Percentiles rank a stretch among this genome's conserved stretches.
Conservation (phyloP, 1,140 invertebrate genomes). For the Drosophila leontia region DNA sequence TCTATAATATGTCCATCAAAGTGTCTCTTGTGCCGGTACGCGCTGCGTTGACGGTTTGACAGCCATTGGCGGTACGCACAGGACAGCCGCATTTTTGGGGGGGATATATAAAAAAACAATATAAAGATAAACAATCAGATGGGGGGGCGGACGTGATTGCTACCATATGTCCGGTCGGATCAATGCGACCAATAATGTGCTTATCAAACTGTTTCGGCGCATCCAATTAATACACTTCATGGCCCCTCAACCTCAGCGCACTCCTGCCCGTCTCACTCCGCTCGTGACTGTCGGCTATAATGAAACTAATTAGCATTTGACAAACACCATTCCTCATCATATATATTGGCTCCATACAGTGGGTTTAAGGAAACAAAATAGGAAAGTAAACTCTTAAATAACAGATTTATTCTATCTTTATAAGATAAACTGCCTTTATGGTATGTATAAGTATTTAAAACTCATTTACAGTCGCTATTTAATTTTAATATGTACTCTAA, state of each 20-base stretch:
- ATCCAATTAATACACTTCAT: conserved; percentile 65
- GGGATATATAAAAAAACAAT: conserved; percentile 16
- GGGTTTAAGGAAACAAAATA: background rate
- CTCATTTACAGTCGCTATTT: background rate
- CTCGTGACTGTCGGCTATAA: conserved; percentile 43
- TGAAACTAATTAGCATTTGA: conserved; percentile 77
- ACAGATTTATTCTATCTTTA: background rate
- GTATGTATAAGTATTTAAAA: background rate
- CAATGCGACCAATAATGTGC: conserved; percentile 39
- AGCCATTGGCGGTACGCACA: conserved; percentile 43
- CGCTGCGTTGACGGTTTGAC: conserved; percentile 43
- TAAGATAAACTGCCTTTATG: too few relatives aligned
- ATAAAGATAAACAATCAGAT: conserved; percentile 35
- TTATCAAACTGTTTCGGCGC: conserved; percentile 57
- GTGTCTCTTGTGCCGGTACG: conserved; percentile 30
- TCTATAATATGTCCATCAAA: conserved; percentile 62
- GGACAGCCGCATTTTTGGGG: conserved; percentile 5
- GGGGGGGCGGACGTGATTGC: conserved; percentile 41
- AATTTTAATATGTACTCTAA: background rate
- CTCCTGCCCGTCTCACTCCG: conserved; percentile 6
- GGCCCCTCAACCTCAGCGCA: conserved; percentile 8
- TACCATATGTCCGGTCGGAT: conserved; percentile 45
- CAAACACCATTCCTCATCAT: conserved; percentile 42
- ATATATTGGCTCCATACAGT: conserved; percentile 32
- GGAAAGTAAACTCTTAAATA: background rate